phyloP scores from a whole-genome alignment of 2,888 invertebrate genomes.

The Griposia aprilina region DNA sequence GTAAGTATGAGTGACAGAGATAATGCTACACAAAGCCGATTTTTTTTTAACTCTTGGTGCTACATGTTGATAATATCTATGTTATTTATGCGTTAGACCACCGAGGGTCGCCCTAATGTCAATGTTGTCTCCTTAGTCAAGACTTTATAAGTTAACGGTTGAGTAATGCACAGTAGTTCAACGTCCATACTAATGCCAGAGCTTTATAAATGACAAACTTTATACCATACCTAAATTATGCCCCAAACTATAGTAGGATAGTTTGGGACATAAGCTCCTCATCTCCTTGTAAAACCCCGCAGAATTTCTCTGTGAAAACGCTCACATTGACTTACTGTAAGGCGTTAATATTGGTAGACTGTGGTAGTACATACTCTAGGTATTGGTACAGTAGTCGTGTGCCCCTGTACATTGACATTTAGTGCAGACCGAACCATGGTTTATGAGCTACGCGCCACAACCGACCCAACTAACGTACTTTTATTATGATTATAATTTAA shows the following conservation, averaged over 20 bases:
- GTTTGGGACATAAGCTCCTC: not conserved
- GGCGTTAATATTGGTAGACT: constrained; percentile 9
- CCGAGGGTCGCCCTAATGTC: too few relatives aligned
- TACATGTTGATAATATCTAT: not conserved
- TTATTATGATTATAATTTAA: constrained; percentile 69
- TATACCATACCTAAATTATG: not conserved
- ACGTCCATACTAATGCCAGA: not conserved
- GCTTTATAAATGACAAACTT: not conserved
- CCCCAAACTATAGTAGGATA: not conserved
- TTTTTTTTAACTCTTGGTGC: not conserved
- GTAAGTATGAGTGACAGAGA: too few relatives aligned
- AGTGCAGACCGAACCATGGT: constrained; percentile 80
- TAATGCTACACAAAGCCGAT: not conserved
- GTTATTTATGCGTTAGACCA: not conserved
- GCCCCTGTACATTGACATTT: constrained; percentile 83
- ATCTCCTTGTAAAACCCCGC: not conserved
- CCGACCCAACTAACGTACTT: constrained; percentile 57
- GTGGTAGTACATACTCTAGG: constrained; percentile 46
- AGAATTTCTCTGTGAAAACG: not conserved
- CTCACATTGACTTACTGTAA: constrained; percentile 3
- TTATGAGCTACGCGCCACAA: constrained; percentile 74
- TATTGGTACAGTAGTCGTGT: constrained; percentile 45
- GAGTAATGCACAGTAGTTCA: not conserved
- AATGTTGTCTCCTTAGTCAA: not conserved
- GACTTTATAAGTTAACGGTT: not conserved